These are phyloP conservation scores for Strigops habroptila DNA, from an alignment of 2,113 vertebrate genomes.

Conservation along the genomic window DNA sequence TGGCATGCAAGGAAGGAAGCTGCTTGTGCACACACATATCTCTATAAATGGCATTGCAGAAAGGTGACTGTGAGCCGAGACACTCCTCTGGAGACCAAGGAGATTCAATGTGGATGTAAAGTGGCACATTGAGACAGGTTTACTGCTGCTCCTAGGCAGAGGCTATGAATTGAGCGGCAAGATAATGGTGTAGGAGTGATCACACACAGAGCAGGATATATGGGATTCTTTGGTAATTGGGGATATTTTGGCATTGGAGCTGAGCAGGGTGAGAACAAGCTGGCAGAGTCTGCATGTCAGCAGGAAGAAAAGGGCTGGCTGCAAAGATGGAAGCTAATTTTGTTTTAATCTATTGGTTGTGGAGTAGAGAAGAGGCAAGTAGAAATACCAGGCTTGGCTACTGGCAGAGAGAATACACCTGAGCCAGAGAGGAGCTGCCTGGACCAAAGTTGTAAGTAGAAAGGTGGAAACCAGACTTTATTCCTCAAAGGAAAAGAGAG, in stretches of 20 bases:
- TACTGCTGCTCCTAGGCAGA: conserved; percentile 43
- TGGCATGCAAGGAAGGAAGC: neutral
- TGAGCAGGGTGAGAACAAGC: conserved; percentile 38
- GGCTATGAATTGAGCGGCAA: conserved; percentile 25
- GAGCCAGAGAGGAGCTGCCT: conserved; percentile 29
- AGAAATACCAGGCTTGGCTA: conserved; percentile 32
- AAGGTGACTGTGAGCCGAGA: neutral
- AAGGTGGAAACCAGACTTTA: conserved; percentile 64
- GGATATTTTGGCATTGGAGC: conserved; percentile 47
- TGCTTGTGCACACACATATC: neutral
- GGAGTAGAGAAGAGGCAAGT: conserved; percentile 23
- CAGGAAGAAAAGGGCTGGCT: neutral
- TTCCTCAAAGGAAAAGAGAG: conserved; percentile 60
- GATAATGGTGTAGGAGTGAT: conserved; percentile 47
- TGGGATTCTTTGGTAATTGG: conserved; percentile 61
- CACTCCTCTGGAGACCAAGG: conserved; percentile 24
- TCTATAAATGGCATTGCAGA: neutral
- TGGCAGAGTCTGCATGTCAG: conserved; percentile 1
- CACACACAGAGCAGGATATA: conserved; percentile 41
- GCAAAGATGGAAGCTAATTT: conserved; percentile 49
- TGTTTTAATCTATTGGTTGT: conserved; percentile 34
- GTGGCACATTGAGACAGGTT: conserved; percentile 34
- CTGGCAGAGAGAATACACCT: conserved; percentile 42
- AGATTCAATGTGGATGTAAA: conserved; percentile 36
- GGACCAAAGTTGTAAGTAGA: conserved; percentile 64